phyloP scores from a whole-genome alignment of 37 sponge, comb jelly and placozoan species.

The Ianthella basta region DNA sequence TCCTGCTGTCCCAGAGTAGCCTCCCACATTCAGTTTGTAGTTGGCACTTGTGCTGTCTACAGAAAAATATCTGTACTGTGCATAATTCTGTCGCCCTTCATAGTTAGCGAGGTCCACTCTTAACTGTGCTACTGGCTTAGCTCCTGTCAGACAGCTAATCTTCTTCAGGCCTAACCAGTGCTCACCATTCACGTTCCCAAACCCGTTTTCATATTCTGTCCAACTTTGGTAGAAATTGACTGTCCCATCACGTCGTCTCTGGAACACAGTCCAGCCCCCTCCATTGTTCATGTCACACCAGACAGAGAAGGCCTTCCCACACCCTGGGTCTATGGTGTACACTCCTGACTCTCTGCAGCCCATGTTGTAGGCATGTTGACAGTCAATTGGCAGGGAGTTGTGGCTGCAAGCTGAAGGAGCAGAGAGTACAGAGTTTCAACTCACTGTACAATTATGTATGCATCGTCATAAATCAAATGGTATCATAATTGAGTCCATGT shows the following conservation, averaged over 20 bases:
- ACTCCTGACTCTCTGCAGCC: too few relatives aligned
- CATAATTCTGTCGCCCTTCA: not conserved
- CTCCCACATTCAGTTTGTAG: conserved; percentile 22
- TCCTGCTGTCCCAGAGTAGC: not conserved
- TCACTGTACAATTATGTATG: too few relatives aligned
- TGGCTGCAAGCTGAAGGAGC: too few relatives aligned
- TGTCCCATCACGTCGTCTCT: conserved; percentile 17
- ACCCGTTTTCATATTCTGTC: conserved; percentile 17
- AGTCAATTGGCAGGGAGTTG: too few relatives aligned
- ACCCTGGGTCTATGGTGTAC: too few relatives aligned
- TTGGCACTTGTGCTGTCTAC: not conserved
- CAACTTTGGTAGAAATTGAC: conserved; percentile 4
- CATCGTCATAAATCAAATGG: too few relatives aligned
- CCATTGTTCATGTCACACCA: conserved; percentile 16
- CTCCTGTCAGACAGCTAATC: conserved; percentile 19
- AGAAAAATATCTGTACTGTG: conserved; percentile 10
- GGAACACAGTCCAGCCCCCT: conserved; percentile 35
- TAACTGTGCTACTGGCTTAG: not conserved
- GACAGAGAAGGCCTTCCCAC: not conserved
- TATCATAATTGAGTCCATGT: too few relatives aligned
- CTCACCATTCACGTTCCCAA: conserved; percentile 22
- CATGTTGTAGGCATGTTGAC: too few relatives aligned
- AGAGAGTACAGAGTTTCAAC: too few relatives aligned
- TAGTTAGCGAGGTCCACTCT: not conserved
- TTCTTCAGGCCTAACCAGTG: conserved; percentile 16